Base-by-base conservation (phyloP, 2,888 invertebrate genomes). In the Thera britannica region DNA sequence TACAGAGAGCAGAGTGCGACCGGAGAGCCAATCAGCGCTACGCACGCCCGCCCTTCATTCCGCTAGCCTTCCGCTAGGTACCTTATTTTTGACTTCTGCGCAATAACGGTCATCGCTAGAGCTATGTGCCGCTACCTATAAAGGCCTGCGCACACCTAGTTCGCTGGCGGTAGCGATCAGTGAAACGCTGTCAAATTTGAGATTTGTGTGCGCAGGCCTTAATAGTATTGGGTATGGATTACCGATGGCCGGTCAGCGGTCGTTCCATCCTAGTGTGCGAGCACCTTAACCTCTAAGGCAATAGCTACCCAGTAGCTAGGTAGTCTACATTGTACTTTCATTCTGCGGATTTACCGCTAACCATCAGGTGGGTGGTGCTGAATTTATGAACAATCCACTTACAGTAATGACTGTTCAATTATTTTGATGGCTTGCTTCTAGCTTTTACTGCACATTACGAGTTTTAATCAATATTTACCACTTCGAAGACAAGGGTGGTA, bases 391-490 rank as follows among this genome's bases (percentile, higher is more conserved):
- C 52, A 52, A 23, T 52, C 34, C 34, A 52, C 52, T 34, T 34
- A 34, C 34, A 52, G 52, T 52, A 8, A 52, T 52, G 51, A 23
- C 12, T 34, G 34, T 52, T 2, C 52, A 34, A 52, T 52, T 52
- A 52, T 52, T 52, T 52, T 52, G 52, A 52, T 52, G 52, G 34
- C 52, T 52, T 6, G 34, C 52, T 34, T 34, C 9, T 52, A 52
- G 8, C 12, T 52, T 34, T 52, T 52, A 52, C 8, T 52, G 34
- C 23, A n/a, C 52, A 34, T 52, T 52, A 34, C 9, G 52, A 52
- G 34, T 34, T 52, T 34, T 52, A 52, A 52, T 52, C 52, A 52
- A 52, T 52, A 52, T 52, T 52, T 52, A 52, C 34, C 52, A 52
- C 2, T 34, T 52, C 34, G 52, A 23, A 23, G 23, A 23, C 23